Conservation (phyloP, 1,140 invertebrate species). For the Heliconius congener region DNA sequence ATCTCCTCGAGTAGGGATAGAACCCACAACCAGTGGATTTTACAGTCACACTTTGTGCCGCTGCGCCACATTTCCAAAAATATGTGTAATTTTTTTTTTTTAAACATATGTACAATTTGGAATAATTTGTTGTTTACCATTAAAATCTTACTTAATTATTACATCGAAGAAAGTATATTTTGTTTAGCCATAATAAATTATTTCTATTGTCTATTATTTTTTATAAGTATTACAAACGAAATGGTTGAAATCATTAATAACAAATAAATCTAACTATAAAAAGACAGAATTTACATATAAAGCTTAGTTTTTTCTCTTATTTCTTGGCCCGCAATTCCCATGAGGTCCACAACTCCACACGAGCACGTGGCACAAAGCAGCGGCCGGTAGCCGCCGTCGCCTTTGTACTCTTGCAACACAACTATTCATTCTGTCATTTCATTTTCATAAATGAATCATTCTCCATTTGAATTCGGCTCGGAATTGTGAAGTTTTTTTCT, state of each 20-base stretch:
- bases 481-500: conserved; percentile 72
- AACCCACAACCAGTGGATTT: too few relatives aligned
- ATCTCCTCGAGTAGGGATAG: too few relatives aligned
- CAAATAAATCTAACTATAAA: not conserved
- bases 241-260: not conserved
- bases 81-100: too few relatives aligned
- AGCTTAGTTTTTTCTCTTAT: conserved; percentile 20
- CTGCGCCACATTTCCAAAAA: too few relatives aligned
- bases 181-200: too few relatives aligned
- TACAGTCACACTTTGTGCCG: too few relatives aligned
- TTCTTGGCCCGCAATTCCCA: conserved; percentile 39
- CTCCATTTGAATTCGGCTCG: conserved; percentile 74
- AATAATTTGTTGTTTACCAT: not conserved
- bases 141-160: too few relatives aligned
- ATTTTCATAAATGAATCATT: conserved; percentile 80
- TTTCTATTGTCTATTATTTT: not conserved
- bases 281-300: not conserved
- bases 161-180: too few relatives aligned
- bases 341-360: conserved; percentile 22
- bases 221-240: not conserved
- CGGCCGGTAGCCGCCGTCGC: conserved; percentile 64
- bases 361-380: conserved; percentile 59
- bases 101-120: not conserved
- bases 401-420: conserved; percentile 60
- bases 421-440: conserved; percentile 79